phyloP scores from a whole-genome alignment of 2,113 vertebrate genomes.

The Antechinus flavipes region DNA sequence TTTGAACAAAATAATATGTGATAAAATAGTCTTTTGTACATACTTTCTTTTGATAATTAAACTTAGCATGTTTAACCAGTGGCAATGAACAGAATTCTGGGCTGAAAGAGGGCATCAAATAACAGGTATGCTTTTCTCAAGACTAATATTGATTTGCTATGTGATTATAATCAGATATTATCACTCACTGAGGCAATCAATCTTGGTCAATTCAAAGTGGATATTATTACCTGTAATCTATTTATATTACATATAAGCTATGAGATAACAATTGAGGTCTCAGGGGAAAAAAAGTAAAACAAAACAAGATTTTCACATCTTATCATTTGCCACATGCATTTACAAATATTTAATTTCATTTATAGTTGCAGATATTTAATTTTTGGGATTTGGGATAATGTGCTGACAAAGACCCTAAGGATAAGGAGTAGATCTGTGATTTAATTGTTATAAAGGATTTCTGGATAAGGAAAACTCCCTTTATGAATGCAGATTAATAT shows the following conservation, averaged over 20 bases:
- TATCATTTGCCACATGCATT: background rate
- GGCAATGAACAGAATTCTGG: background rate
- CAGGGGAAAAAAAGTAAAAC: background rate
- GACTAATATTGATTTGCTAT: rapidly evolving
- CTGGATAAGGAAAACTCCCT: background rate
- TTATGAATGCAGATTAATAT: background rate
- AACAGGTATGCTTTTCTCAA: background rate
- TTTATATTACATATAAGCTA: background rate
- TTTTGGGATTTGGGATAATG: background rate
- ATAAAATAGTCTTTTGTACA: background rate
- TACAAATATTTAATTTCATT: background rate
- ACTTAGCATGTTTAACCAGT: background rate
- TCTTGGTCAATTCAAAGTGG: background rate
- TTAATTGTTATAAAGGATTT: background rate
- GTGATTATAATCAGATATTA: rapidly evolving
- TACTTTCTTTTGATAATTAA: background rate
- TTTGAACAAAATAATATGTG: background rate
- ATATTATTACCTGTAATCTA: background rate
- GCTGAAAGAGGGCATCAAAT: rapidly evolving
- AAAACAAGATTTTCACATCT: background rate
- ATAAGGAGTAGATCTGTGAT: background rate
- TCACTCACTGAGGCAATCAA: background rate
- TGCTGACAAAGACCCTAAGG: background rate
- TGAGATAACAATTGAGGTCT: background rate
- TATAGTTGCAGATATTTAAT: background rate